Conservation (phyloP, 2,888 invertebrate species). For the Osmoderma eremita region DNA sequence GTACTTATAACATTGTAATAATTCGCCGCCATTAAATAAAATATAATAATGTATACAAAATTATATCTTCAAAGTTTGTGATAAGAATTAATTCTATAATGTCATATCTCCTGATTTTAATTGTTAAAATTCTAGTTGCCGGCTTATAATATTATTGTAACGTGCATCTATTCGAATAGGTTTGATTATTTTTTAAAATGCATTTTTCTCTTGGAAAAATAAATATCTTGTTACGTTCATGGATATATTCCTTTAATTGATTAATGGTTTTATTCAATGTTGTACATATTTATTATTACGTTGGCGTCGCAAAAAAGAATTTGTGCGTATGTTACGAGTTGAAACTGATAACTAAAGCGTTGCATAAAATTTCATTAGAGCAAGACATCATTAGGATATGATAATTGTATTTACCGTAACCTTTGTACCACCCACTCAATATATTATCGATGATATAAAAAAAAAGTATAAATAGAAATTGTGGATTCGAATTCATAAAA, state of each 20-base stretch:
- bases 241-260: conserved; percentile 3
- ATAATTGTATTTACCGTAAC: too few relatives aligned
- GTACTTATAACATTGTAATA: conserved; percentile 27
- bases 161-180: not conserved
- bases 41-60: not conserved
- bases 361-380: not conserved
- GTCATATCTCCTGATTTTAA: conserved; percentile 9
- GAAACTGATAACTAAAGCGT: not conserved
- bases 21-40: conserved; percentile 14
- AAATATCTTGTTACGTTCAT: too few relatives aligned
- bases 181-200: not conserved
- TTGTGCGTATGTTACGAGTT: not conserved
- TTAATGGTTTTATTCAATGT: conserved; percentile 11
- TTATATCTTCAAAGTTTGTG: conserved; percentile 27
- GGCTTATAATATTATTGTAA: conserved; percentile 11
- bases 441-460: conserved; percentile 16
- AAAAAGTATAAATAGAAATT: conserved; percentile 6
- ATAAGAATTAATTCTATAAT: conserved; percentile 6
- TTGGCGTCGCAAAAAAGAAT: conserved; percentile 4
- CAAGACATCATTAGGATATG: too few relatives aligned
- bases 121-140: conserved; percentile 19
- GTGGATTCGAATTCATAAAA: conserved; percentile 13
- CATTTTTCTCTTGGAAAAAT: too few relatives aligned
- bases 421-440: conserved; percentile 18
- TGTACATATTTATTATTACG: conserved; percentile 26